Conservation (phyloP, 1,140 invertebrate species). For the Philopotamus ludificatus region DNA sequence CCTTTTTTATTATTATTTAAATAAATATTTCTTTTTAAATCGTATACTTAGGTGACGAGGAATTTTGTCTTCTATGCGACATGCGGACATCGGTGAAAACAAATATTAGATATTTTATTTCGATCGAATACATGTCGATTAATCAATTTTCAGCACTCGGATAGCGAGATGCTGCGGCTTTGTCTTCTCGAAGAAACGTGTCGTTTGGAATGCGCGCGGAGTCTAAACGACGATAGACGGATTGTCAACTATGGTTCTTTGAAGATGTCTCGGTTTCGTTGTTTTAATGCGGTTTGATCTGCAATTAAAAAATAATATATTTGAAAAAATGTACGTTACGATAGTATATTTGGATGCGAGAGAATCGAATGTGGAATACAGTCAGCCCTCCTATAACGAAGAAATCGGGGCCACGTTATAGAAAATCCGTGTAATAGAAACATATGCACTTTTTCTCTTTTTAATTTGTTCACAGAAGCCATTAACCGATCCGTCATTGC, state of each 20-base stretch:
- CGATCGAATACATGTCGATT: not conserved
- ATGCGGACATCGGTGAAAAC: conserved; percentile 13
- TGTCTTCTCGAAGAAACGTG: not conserved
- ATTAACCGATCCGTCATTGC: too few species aligned
- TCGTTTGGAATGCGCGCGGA: conserved; percentile 10
- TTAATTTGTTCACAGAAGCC: too few species aligned
- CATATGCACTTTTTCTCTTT: too few species aligned
- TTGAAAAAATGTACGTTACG: too few species aligned
- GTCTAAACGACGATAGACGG: conserved; percentile 8
- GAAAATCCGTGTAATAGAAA: too few species aligned
- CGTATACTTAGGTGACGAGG: conserved; percentile 41
- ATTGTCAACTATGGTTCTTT: conserved; percentile 10
- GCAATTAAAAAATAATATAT: conserved; percentile 18
- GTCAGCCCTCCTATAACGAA: too few species aligned
- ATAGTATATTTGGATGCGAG: too few species aligned
- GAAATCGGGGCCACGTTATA: too few species aligned
- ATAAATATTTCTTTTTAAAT: conserved; percentile 28
- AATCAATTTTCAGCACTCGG: not conserved
- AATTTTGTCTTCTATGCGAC: conserved; percentile 36
- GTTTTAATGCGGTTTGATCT: conserved; percentile 34
- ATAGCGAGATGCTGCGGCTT: not conserved
- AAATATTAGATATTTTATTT: not conserved
- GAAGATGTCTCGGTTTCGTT: conserved; percentile 37
- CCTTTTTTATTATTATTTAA: conserved; percentile 7
- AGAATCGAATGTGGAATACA: too few species aligned